Base-by-base conservation (phyloP, 2,888 invertebrate species). In the Chromoteleia sp. region DNA sequence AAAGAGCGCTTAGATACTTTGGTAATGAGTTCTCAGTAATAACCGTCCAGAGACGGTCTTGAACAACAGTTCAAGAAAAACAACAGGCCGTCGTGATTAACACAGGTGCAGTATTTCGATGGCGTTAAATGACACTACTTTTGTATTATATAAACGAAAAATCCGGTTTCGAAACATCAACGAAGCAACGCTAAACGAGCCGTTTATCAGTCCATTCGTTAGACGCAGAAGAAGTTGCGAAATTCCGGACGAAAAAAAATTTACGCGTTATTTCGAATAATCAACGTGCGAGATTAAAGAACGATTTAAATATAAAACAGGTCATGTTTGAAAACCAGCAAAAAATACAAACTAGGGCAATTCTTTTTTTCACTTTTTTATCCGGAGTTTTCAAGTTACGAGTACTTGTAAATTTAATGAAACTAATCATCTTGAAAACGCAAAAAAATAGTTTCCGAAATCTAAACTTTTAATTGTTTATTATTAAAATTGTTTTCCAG, bases 171-270 rank as follows among this genome's bases (percentile, higher is more conserved):
- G 45, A 58, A 45, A 45, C 74, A 63, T 36, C 56, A n/a, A 4
- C 63, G 74, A 33, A 17, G 41, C 54, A 21, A 25, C 17, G 21
- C 65, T 56, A 45, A 63, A 67, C 75, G 67, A 75, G 58, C 1
- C 50, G 30, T 58, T 75, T 58, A 50, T 50, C 67, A 48, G 65
- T 67, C 50, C 50, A 75, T 75, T 75, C 67, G 59, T 75, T 75
- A 75, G 52, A 58, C 65, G 65, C 50, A 75, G 58, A 67, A 58
- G 59, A 58, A 14, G 56, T 45, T 29, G 65, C 14, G 45, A 33
- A 45, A 41, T 25, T 6, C 3, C 25, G 19, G 19, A 8, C 25
- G n/a, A 30, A 67, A 75, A 73, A 65, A 58, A 58, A 48, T 45
- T 58, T 30, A 3, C n/a, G 19, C 45, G 33, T 56, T 68, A 56